A percentile compares a stretch with the other conserved stretches of the same genome.
Evolutionary conservation across 2,113 vertebrate genomes (phyloP).

Genomic region (Aegithalos caudatus): DNA sequence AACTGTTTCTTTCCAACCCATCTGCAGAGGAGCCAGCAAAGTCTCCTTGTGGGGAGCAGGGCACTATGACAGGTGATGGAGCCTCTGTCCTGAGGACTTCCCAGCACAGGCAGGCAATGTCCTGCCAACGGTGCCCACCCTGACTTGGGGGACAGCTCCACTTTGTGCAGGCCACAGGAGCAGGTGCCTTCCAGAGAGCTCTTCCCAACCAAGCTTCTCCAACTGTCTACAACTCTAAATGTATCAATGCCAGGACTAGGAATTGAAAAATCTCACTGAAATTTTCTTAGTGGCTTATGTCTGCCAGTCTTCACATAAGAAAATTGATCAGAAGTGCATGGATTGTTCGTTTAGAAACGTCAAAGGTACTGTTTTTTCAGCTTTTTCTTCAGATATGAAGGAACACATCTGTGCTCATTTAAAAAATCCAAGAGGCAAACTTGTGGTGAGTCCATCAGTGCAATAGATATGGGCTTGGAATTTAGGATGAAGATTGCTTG

Average conservation of each 20-base stretch:
- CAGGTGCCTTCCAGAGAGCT: background rate
- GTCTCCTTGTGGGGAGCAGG: background rate
- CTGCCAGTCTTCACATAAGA: background rate
- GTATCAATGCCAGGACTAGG: background rate
- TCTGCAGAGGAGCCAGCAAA: background rate
- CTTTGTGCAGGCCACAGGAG: background rate
- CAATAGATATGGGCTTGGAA: background rate
- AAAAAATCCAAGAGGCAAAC: background rate
- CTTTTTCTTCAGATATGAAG: background rate
- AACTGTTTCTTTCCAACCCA: background rate
- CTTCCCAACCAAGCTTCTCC: background rate
- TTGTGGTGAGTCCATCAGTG: background rate
- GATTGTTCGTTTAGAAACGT: background rate
- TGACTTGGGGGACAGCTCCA: background rate
- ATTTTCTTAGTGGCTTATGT: background rate
- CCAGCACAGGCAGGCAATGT: fast-evolving
- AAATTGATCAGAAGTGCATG: background rate
- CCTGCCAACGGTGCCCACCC: fast-evolving
- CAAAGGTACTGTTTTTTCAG: background rate
- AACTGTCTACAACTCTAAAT: fast-evolving
- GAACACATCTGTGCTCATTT: background rate
- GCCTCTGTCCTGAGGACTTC: fast-evolving
- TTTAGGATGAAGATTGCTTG: background rate
- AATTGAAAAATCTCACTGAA: background rate
- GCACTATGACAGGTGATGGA: background rate